Evolutionary conservation across 2,113 vertebrate genomes (phyloP).

Genomic region (Xyrauchen texanus): DNA sequence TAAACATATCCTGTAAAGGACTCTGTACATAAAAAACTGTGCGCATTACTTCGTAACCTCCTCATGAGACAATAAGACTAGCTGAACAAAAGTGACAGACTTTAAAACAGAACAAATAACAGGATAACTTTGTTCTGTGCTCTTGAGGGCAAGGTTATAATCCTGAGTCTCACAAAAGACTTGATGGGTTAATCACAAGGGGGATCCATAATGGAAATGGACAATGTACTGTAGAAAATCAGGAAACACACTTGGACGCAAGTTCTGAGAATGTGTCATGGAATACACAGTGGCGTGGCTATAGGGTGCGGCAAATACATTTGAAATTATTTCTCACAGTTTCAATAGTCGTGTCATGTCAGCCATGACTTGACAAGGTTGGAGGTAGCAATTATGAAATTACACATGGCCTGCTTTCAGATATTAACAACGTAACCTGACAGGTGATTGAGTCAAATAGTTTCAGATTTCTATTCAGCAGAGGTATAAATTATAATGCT

Average conservation of each 20-base stretch:
- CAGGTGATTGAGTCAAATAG: neutral
- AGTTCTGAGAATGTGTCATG: neutral
- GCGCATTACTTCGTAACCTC: neutral
- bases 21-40: neutral
- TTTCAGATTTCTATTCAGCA: neutral
- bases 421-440: constrained; percentile 24
- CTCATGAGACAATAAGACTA: constrained; percentile 2
- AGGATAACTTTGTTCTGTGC: neutral
- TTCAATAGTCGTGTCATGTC: constrained; percentile 37
- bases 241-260: neutral
- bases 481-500: constrained; percentile 21
- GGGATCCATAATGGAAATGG: neutral
- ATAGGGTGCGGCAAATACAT: constrained; percentile 38
- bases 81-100: neutral
- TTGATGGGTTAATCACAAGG: neutral
- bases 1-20: neutral
- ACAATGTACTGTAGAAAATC: neutral
- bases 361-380: constrained; percentile 47
- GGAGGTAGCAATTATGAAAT: constrained; percentile 50
- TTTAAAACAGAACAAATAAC: constrained; percentile 12
- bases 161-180: neutral
- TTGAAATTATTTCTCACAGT: neutral
- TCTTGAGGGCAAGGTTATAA: neutral
- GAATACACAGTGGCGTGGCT: neutral
- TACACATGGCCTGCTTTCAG: constrained; percentile 42